A percentile compares a stretch with the other conserved stretches of the same genome.
Conservation (phyloP, 1,140 invertebrate species). For the Ceratitis capitata region DNA sequence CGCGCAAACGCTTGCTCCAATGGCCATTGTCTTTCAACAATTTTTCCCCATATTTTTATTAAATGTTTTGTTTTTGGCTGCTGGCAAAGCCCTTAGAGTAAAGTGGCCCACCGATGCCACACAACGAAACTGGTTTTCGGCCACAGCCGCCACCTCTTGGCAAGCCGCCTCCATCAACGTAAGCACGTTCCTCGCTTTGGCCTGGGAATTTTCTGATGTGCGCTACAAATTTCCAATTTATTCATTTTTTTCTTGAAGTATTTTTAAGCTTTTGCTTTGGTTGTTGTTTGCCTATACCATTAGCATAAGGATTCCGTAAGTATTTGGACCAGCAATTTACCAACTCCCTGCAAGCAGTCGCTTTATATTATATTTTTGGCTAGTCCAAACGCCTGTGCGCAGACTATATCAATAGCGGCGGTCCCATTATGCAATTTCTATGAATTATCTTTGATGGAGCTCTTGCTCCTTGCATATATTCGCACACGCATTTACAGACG, state of each 20-base stretch:
- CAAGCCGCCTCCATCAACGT: neutral
- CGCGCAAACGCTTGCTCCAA: neutral
- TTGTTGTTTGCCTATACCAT: no score
- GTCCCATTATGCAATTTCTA: neutral
- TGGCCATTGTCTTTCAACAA: neutral
- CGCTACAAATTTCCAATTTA: neutral
- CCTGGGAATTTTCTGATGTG: constrained; percentile 5
- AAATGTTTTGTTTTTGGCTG: neutral
- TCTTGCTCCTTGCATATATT: neutral
- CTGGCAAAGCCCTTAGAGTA: neutral
- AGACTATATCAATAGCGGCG: neutral
- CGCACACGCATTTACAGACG: no score
- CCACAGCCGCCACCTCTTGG: neutral
- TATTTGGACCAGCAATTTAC: neutral
- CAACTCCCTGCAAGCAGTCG: constrained; percentile 10
- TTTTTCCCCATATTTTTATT: neutral
- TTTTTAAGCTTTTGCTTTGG: neutral
- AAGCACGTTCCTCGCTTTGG: constrained; percentile 2
- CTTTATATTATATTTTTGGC: constrained; percentile 8
- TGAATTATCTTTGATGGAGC: neutral
- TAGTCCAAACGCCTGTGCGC: neutral
- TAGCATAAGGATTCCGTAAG: neutral
- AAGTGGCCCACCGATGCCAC: no score
- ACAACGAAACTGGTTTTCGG: constrained; percentile 7
- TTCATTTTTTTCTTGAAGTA: neutral